A percentile compares a stretch with the other conserved stretches of the same genome.
Conservation (phyloP, 2,797 vertebrate genomes). For the Diplodus sargus region DNA sequence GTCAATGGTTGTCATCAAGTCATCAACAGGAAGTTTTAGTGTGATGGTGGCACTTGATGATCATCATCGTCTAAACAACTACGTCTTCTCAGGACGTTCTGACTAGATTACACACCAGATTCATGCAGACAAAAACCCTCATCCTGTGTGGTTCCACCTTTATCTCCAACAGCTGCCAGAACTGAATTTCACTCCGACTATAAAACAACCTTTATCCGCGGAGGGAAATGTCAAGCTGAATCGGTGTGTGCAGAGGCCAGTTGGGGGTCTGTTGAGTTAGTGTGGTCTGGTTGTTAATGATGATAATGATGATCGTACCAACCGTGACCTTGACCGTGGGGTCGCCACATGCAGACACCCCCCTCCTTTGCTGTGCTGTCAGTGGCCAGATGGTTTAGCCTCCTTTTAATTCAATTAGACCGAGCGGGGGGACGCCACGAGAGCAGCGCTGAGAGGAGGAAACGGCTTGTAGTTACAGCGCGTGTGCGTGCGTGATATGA, state of each 20-base stretch:
- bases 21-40: neutral
- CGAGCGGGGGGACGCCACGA: constrained; percentile 8
- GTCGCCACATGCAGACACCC: constrained; percentile 41
- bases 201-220: constrained; percentile 38
- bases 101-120: neutral
- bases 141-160: constrained; percentile 19
- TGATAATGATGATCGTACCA: constrained; percentile 68
- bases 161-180: neutral
- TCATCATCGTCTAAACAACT: too few species aligned
- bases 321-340: constrained; percentile 65
- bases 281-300: constrained; percentile 67
- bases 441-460: constrained; percentile 25
- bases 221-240: constrained; percentile 48
- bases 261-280: constrained; percentile 61
- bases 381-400: constrained; percentile 74
- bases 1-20: neutral
- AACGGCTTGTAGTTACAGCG: neutral
- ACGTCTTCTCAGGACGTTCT: neutral
- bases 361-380: constrained; percentile 59
- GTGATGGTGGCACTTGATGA: neutral
- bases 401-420: constrained; percentile 71
- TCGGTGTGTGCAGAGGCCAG: constrained; percentile 43
- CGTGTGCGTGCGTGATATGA: constrained; percentile 11
- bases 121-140: neutral
- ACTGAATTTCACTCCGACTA: neutral